Evolutionary conservation across 2,797 vertebrate species (phyloP).

Genomic region (Paedocypris micromegethes): DNA sequence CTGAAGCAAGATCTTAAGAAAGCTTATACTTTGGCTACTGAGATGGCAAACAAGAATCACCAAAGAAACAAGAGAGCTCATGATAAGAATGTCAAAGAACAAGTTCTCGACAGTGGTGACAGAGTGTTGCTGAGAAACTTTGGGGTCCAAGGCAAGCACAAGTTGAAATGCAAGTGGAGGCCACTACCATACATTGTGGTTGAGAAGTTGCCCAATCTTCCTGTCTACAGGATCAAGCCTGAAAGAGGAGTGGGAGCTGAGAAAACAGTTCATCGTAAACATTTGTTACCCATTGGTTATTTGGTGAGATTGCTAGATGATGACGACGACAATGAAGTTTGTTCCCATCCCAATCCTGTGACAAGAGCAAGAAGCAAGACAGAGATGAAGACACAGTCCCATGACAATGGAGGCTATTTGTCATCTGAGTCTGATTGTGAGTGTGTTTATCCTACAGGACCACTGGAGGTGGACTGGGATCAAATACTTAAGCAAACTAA

Average conservation of each 20-base stretch:
- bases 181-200: slow-evolving; percentile 26
- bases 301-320: background rate
- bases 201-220: slow-evolving; percentile 24
- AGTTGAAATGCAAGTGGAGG: slow-evolving; percentile 35
- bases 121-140: slow-evolving; percentile 18
- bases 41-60: background rate
- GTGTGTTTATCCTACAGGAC: no score
- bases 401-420: no score
- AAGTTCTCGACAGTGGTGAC: slow-evolving; percentile 23
- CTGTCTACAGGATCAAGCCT: slow-evolving; percentile 33
- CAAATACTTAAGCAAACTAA: no score
- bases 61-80: slow-evolving; percentile 10
- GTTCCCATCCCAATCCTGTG: no score
- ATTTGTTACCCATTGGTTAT: slow-evolving; percentile 33
- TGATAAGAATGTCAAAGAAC: slow-evolving; percentile 25
- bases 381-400: no score
- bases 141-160: slow-evolving; percentile 40
- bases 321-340: background rate
- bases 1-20: background rate
- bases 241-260: background rate
- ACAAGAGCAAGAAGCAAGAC: no score
- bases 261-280: slow-evolving; percentile 26
- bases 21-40: background rate
- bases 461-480: no score
- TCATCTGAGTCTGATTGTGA: no score